These are phyloP conservation scores for Larimichthys crocea DNA, from an alignment of 2,113 vertebrate genomes.

Conservation along the genomic window DNA sequence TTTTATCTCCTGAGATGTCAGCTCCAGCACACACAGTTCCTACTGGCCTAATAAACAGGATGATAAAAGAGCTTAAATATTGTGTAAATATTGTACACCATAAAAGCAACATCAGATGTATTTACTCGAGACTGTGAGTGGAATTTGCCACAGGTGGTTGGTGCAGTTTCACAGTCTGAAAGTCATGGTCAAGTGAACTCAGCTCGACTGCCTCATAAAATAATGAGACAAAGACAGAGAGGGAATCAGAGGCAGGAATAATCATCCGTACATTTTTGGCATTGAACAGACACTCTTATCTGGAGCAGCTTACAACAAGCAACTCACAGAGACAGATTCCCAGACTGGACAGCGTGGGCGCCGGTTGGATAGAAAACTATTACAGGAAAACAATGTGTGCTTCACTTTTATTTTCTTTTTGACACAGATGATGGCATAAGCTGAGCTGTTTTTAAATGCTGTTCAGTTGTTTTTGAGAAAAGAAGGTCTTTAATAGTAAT, in stretches of 20 bases:
- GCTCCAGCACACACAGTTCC: conserved; percentile 2
- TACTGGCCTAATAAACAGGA: neutral
- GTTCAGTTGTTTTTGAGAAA: conserved; percentile 3
- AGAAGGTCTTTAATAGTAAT: conserved; percentile 20
- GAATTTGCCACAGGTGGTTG: neutral
- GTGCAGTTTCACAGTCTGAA: neutral
- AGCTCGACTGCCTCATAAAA: neutral
- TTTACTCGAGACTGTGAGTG: neutral
- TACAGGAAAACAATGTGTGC: conserved; percentile 2
- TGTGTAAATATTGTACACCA: neutral
- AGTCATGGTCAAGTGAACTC: neutral
- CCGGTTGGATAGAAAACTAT: neutral
- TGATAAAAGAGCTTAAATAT: neutral
- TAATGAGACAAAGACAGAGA: neutral
- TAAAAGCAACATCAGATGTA: neutral
- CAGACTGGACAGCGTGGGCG: conserved; percentile 7
- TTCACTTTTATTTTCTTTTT: conserved; percentile 22
- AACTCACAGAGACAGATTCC: conserved; percentile 36
- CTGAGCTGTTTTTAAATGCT: neutral
- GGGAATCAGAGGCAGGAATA: conserved; percentile 4
- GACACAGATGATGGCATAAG: conserved; percentile 13
- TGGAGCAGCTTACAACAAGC: conserved; percentile 10
- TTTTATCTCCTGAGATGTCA: conserved; percentile 14
- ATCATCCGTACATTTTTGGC: neutral
- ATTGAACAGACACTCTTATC: conserved; percentile 21